Evolutionary conservation across 2,797 vertebrate genomes (phyloP).

Genomic region (Loriculus beryllinus): DNA sequence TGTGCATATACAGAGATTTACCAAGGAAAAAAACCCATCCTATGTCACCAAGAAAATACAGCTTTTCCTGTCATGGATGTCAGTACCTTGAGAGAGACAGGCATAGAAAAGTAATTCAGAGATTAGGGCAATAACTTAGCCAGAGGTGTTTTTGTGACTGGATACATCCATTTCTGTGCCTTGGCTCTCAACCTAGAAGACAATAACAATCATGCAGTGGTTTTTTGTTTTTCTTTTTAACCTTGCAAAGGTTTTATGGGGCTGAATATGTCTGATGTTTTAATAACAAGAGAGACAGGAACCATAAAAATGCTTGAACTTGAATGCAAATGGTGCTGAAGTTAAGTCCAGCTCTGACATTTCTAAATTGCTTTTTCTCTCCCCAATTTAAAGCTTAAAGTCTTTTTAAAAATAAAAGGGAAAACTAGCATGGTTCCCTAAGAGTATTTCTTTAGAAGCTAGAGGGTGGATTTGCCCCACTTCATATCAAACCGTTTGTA

Average conservation of each 20-base stretch:
- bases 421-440: background rate
- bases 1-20: background rate
- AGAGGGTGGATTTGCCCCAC: constrained; percentile 55
- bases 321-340: background rate
- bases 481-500: constrained; percentile 12
- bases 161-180: background rate
- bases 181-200: background rate
- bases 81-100: background rate
- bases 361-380: background rate
- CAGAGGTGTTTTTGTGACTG: background rate
- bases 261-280: background rate
- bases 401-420: background rate
- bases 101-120: background rate
- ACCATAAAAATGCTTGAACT: background rate
- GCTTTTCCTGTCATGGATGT: background rate
- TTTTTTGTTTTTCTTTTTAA: background rate
- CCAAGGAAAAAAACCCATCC: background rate
- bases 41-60: background rate
- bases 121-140: background rate
- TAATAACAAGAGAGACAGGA: background rate
- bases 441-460: constrained; percentile 37
- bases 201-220: fast-evolving
- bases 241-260: background rate
- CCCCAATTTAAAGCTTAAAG: background rate
- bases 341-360: background rate